phyloP scores from a whole-genome alignment of 2,797 vertebrate species.

The Scleropages formosus region DNA sequence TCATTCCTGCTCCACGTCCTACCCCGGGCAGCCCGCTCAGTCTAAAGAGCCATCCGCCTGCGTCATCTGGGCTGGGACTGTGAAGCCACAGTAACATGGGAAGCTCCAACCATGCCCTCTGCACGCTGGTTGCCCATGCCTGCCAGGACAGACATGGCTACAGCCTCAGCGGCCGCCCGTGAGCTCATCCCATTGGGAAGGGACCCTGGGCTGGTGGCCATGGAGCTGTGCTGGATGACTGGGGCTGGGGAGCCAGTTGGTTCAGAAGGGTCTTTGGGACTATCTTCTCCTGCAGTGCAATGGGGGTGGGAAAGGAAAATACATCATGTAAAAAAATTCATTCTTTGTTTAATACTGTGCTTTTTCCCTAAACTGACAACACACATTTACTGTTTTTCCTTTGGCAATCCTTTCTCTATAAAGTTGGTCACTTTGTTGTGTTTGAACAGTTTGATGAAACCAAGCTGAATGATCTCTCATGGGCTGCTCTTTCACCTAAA shows the following conservation, averaged over 20 bases:
- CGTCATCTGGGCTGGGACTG: slow-evolving; percentile 98
- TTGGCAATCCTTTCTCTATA: too few species aligned
- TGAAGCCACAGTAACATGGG: slow-evolving; percentile 95
- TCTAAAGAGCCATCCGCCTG: slow-evolving; percentile 53
- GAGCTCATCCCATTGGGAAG: slow-evolving; percentile 83
- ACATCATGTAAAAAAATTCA: too few species aligned
- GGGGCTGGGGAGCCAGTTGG: slow-evolving; percentile 84
- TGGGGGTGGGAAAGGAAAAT: too few species aligned
- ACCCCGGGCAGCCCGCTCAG: slow-evolving; percentile 45
- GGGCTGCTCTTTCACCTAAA: slow-evolving; percentile 68
- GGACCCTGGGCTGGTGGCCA: slow-evolving; percentile 65
- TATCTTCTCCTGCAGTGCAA: slow-evolving; percentile 68
- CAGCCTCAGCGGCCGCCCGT: slow-evolving; percentile 88
- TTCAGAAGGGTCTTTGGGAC: slow-evolving; percentile 86
- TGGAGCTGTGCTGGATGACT: slow-evolving; percentile 92
- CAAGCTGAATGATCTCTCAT: too few species aligned
- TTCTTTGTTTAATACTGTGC: too few species aligned
- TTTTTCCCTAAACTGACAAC: too few species aligned
- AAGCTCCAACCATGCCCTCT: slow-evolving; percentile 50
- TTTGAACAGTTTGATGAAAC: too few species aligned
- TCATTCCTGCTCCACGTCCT: too few species aligned
- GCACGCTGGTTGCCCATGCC: slow-evolving; percentile 82
- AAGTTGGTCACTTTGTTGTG: too few species aligned
- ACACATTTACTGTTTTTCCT: too few species aligned
- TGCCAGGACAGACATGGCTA: slow-evolving; percentile 92